Percentiles rank a stretch among this genome's conserved stretches.
Conservation (phyloP, 2,113 vertebrate genomes). For the Gyps fulvus region DNA sequence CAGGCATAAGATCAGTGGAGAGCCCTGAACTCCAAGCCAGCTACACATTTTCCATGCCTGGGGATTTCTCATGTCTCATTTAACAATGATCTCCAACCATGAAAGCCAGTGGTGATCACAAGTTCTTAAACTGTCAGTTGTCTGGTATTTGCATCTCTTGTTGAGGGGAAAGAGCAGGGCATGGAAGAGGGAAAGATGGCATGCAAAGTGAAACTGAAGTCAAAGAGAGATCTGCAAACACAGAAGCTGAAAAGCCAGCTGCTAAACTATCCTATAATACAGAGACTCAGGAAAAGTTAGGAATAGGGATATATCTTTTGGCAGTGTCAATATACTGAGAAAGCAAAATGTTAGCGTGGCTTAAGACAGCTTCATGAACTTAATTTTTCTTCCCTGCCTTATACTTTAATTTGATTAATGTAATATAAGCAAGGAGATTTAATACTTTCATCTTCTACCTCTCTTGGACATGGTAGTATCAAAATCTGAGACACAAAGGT, state of each 20-base stretch:
- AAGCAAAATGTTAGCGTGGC: background rate
- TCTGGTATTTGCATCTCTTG: slow-evolving; percentile 16
- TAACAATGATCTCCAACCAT: background rate
- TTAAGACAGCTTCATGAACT: background rate
- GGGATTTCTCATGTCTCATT: background rate
- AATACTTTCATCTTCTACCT: background rate
- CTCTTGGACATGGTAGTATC: background rate
- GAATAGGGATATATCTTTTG: background rate
- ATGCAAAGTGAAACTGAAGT: background rate
- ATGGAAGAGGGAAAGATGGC: background rate
- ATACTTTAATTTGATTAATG: background rate
- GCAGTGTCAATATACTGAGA: background rate
- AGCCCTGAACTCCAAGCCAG: background rate
- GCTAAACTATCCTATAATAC: background rate
- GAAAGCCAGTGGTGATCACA: slow-evolving; percentile 16
- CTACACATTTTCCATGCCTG: background rate
- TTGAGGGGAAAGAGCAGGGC: background rate
- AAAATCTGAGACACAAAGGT: background rate
- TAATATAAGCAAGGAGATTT: background rate
- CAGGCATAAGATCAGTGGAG: background rate
- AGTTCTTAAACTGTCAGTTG: background rate
- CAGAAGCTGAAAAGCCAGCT: background rate
- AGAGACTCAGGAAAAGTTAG: background rate
- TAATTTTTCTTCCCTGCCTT: background rate
- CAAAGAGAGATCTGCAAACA: background rate